Conservation (phyloP, 2,113 vertebrate genomes). For the Chloroceryle aenea region DNA sequence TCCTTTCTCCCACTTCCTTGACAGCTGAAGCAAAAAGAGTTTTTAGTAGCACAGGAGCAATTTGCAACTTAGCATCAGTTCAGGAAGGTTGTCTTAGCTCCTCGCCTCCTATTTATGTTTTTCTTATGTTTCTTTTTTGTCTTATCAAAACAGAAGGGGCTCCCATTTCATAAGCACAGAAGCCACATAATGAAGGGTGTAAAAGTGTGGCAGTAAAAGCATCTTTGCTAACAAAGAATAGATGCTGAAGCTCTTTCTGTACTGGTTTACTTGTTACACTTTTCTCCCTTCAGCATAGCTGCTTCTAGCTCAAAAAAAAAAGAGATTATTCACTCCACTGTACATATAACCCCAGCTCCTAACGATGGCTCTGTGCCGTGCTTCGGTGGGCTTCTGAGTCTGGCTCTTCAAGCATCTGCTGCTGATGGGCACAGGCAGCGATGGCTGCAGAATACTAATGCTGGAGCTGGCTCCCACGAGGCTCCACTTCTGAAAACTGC, state of each 20-base stretch:
- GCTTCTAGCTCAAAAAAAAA: not conserved
- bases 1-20: not conserved
- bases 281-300: not conserved
- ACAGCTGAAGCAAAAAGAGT: not conserved
- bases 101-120: not conserved
- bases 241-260: not conserved
- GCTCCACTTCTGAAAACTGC: slow-evolving; percentile 5
- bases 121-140: not conserved
- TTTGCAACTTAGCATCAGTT: not conserved
- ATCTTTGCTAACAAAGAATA: slow-evolving; percentile 3
- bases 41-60: not conserved
- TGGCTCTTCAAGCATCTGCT: not conserved
- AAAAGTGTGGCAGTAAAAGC: not conserved
- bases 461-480: not conserved
- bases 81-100: not conserved
- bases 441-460: slow-evolving; percentile 43
- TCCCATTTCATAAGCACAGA: not conserved
- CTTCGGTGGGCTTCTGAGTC: slow-evolving; percentile 21
- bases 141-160: not conserved
- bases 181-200: slow-evolving; percentile 7
- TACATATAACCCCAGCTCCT: not conserved
- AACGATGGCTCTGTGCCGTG: not conserved
- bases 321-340: not conserved
- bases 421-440: not conserved
- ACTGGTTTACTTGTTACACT: slow-evolving; percentile 36